Base-by-base conservation (phyloP, 2,888 invertebrate genomes). In the Eledone cirrhosa region DNA sequence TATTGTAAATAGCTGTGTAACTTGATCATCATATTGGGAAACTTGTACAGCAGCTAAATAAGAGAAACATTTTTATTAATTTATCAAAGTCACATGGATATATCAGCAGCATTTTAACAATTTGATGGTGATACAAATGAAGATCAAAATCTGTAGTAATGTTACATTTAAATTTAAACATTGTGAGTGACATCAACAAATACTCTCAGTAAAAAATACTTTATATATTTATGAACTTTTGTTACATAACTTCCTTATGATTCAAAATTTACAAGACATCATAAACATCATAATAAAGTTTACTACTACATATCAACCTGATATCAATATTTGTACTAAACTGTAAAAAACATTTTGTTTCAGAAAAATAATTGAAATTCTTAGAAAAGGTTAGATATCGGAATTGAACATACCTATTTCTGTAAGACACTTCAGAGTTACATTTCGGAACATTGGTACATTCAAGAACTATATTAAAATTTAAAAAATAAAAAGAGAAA, bases 391-490 rank as follows among this genome's bases (percentile, higher is more conserved):
- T 0, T 41, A 41, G 41, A 41, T 41, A 41, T 41, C 5, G 41
- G 11, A 13, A 31, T 1, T 59, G 76, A 85, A 88, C 86, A 88
- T 87, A 88, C 92, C 98, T 88, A 99, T 98, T 93, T 99, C 99
- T 72, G 98, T 98, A 87, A 99, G 93, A 92, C 99, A 99, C 92
- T 99, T 98, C 85, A 99, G 92, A 79, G 99, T 98, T 48, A 99
- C 96, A 92, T 99, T 99, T 83, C 99, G 94, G 91, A 99, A 99
- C 93, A 97, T 94, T 48, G 99, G 98, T 80, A 99, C 98, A 92
- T 96, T 96, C 83, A 99, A 93, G 92, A 99, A 99, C 94, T 94
- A 91, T 80, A 89, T 92, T 86, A 80, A 79, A 80, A 47, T 33
- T 53, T 31, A 48, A 59, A 53, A 11, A 27, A 19, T 24, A 67